These are phyloP conservation scores for Allacma fusca DNA, from an alignment of 2,888 invertebrate species.

Conservation along the genomic window DNA sequence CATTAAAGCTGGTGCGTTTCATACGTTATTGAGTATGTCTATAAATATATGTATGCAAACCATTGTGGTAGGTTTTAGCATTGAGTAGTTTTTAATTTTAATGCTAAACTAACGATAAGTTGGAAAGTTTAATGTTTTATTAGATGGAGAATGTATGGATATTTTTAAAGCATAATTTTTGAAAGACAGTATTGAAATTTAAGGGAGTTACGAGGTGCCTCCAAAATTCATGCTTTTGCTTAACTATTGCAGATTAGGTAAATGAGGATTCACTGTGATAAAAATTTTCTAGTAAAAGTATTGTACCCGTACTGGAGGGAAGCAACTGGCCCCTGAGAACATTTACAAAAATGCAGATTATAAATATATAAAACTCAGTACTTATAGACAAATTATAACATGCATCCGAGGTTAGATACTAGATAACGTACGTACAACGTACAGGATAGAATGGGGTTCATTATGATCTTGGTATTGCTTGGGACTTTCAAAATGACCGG, in stretches of 20 bases:
- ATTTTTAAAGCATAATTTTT: not conserved
- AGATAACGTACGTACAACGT: slow-evolving; percentile 40
- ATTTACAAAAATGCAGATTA: slow-evolving; percentile 46
- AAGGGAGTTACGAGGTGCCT: slow-evolving; percentile 6
- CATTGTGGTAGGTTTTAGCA: not conserved
- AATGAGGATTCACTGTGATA: slow-evolving; percentile 25
- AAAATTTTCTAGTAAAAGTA: slow-evolving; percentile 11
- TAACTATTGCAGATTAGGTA: slow-evolving; percentile 13
- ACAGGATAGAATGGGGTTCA: slow-evolving; percentile 50
- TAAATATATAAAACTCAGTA: slow-evolving; percentile 41
- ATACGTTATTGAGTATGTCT: not conserved
- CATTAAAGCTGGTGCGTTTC: not conserved
- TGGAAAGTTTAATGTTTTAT: slow-evolving; percentile 3
- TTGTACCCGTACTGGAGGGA: slow-evolving; percentile 30
- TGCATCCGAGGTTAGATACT: slow-evolving; percentile 46
- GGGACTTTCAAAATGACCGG: slow-evolving; percentile 9
- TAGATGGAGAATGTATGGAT: slow-evolving; percentile 11
- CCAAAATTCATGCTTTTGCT: slow-evolving; percentile 13
- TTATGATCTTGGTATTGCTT: slow-evolving; percentile 38
- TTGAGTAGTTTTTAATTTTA: slow-evolving; percentile 4
- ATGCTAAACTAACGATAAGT: not conserved
- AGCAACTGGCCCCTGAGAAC: slow-evolving; percentile 44
- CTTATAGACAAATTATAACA: slow-evolving; percentile 42
- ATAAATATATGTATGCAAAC: not conserved
- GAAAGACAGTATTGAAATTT: not conserved